Base-by-base conservation (phyloP, 2,797 vertebrate genomes). In the Poecile montanus region DNA sequence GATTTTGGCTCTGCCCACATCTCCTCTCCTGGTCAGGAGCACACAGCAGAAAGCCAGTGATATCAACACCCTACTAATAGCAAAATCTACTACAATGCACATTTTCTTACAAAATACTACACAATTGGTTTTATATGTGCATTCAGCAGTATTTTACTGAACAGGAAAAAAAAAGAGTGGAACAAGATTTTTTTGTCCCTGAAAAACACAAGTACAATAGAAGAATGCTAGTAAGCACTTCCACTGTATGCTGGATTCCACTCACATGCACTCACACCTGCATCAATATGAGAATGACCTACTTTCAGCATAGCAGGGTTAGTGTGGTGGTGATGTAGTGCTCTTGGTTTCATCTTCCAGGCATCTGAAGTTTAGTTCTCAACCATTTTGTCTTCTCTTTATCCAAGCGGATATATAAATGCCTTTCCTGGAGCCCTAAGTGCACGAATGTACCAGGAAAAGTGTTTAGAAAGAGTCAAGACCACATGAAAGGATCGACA, bases 161-260 rank as follows among this genome's bases (percentile, higher is more conserved):
- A 66, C 22, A 83, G 63, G 50, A 17, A 30, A 45, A 21, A 62
- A 85, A 68, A 91, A 57, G 32, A 85, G 44, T 62, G 23, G 48
- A 91, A 85, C 6, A n/a, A 62, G 12, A 57, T 4, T 40, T 83
- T 92, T 75, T 88, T 63, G 4, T 23, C 60, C 29, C 79, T 53
- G 62, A 61, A 90, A 94, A 88, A 81, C 18, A 47, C 50, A 62
- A 92, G 58, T 53, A 63, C 62, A 93, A 78, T 36, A 84, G 60
- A 86, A 92, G 34, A 85, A 89, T 84, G 48, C 53, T 62, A 70
- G 76, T 89, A 94, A 78, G 85, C 66, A 36, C 81, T 93, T 91
- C 85, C 68, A 88, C 40, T 75, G 4, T 17, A 20, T 6, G 42
- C 65, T n/a, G 56, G 66, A 91, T 30, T 13, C 62, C 20, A 27